Base-by-base conservation (phyloP, 2,797 vertebrate genomes). In the Phoxinus dragarum region DNA sequence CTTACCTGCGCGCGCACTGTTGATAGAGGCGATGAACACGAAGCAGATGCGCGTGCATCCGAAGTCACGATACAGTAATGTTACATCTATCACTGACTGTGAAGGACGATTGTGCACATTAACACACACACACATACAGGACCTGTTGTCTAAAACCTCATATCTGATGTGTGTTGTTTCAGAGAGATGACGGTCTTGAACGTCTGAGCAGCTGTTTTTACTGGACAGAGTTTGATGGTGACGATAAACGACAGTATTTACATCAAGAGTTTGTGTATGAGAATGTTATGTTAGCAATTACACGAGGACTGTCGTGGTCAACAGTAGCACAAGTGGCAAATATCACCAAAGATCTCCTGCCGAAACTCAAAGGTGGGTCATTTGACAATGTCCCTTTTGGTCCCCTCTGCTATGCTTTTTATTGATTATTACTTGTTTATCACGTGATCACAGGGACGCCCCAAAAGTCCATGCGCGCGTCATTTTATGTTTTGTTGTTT, bases 211-310 rank as follows among this genome's bases (percentile, higher is more conserved):
- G 61, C 54, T 86, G 73, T 74, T 90, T 90, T 64, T 82, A 86
- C 10, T 90, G 88, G 88, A 88, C 23, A 40, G 87, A 88, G 44
- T 88, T 87, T 85, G 79, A 83, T 71, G 87, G 77, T 36, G 86
- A 89, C 34, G 86, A 81, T 19, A 78, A 85, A 67, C 80, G 52
- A 4, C 86, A 59, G 71, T 36, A 34, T 52, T 81, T 88, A 59
- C 90, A 89, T 67, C 84, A 89, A 71, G 82, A 88, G 72, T 90
- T 90, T 87, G 87, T 89, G 49, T 90, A 89, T 76, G 88, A 89
- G 76, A 86, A 54, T 64, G 86, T 88, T 44, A 89, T 89, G 88
- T 77, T 71, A 31, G 84, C 87, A 17, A 54, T 88, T 8, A 71
- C 81, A 36, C 82, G 88, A 72, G 88, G 87, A 79, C 59, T 89